Conservation (phyloP, 2,797 vertebrate genomes). For the Pangasius larnaudii region DNA sequence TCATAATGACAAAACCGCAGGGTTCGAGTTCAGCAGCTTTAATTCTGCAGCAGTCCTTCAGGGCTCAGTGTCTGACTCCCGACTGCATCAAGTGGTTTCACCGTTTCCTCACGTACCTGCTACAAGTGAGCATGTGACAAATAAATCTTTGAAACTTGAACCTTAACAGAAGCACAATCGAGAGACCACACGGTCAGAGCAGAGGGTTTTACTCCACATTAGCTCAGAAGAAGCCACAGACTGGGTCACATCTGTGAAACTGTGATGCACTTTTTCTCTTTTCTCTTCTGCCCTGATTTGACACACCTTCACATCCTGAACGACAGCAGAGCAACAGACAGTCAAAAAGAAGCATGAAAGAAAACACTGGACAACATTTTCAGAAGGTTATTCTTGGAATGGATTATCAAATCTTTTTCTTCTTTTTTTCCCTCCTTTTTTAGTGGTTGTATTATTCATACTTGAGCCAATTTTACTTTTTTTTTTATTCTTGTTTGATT, state of each 20-base stretch:
- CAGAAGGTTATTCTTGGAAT: slow-evolving; percentile 80
- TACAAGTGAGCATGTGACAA: background rate
- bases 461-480: slow-evolving; percentile 64
- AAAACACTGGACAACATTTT: too few relatives aligned
- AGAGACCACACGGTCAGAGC: background rate
- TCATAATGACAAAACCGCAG: too few relatives aligned
- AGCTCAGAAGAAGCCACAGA: background rate
- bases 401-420: slow-evolving; percentile 76
- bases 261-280: background rate
- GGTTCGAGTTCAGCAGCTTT: too few relatives aligned
- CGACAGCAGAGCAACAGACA: too few relatives aligned
- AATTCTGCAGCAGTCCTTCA: background rate
- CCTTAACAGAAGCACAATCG: background rate
- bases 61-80: background rate
- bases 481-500: slow-evolving; percentile 51
- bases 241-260: background rate
- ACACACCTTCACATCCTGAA: too few relatives aligned
- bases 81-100: background rate
- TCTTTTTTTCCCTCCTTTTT: slow-evolving; percentile 23
- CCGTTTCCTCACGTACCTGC: background rate
- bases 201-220: background rate
- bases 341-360: too few relatives aligned
- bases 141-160: background rate
- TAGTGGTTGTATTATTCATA: background rate
- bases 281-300: too few relatives aligned